A percentile compares a stretch with the other conserved stretches of the same genome.
Evolutionary conservation across 2,113 vertebrate genomes (phyloP).

Genomic region (Synodontis membranacea): DNA sequence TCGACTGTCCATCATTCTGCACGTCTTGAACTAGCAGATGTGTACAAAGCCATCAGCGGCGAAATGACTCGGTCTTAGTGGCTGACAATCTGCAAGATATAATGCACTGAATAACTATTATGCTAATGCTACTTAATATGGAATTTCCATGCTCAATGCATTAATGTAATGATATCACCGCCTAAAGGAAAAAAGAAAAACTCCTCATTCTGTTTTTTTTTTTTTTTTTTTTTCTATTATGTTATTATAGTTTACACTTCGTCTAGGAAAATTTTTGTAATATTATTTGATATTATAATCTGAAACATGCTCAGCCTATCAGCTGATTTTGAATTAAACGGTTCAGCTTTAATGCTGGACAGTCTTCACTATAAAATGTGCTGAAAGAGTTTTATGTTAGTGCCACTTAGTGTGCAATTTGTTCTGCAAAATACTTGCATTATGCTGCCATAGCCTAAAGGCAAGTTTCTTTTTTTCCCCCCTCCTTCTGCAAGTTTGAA

Average conservation of each 20-base stretch:
- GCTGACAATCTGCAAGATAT: constrained; percentile 10
- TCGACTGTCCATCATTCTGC: constrained; percentile 29
- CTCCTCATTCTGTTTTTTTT: background rate
- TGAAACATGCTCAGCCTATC: background rate
- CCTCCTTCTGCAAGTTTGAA: background rate
- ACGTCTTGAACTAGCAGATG: constrained; percentile 21
- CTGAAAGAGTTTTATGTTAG: background rate
- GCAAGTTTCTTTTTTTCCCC: background rate
- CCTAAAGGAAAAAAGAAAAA: background rate
- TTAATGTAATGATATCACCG: background rate
- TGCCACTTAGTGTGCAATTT: background rate
- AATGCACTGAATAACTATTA: constrained; percentile 5
- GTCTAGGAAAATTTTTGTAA: background rate
- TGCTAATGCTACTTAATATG: constrained; percentile 21
- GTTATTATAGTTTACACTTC: background rate
- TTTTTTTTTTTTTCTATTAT: background rate
- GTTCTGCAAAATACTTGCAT: background rate
- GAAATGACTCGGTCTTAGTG: background rate
- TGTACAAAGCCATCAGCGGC: constrained; percentile 3
- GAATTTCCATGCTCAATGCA: background rate
- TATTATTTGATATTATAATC: background rate
- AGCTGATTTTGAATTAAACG: background rate
- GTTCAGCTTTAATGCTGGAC: background rate
- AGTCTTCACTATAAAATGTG: background rate
- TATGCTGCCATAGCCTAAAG: background rate